Evolutionary conservation across 2,113 vertebrate genomes (phyloP).

Genomic region (Paramormyrops kingsleyae): DNA sequence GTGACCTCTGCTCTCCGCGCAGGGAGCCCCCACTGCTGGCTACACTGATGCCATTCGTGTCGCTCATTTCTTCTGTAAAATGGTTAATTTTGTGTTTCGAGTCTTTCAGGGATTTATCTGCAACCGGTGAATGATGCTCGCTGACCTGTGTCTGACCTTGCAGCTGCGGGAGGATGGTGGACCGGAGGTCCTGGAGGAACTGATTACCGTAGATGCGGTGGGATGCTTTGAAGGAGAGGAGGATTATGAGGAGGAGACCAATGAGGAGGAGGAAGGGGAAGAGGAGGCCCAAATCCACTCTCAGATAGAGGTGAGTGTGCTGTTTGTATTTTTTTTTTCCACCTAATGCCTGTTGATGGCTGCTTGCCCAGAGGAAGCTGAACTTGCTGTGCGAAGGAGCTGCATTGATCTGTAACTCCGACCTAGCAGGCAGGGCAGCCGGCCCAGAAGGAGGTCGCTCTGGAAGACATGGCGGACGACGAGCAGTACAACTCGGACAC

Average conservation of each 20-base stretch:
- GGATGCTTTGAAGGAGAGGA: conserved; percentile 85
- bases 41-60: background rate
- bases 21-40: background rate
- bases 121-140: background rate
- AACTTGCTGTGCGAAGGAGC: background rate
- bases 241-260: conserved; percentile 62
- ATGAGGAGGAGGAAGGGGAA: conserved; percentile 45
- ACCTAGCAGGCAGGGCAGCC: background rate
- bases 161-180: conserved; percentile 50
- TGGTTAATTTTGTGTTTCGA: background rate
- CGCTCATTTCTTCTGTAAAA: background rate
- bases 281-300: conserved; percentile 16
- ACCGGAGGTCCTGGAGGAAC: conserved; percentile 77
- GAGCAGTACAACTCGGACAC: conserved; percentile 53
- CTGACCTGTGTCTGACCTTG: background rate
- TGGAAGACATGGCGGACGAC: conserved; percentile 19
- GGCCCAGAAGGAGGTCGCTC: conserved; percentile 20
- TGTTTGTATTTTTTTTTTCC: background rate
- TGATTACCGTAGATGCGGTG: conserved; percentile 90
- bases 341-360: background rate
- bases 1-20: background rate
- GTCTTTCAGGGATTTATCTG: background rate
- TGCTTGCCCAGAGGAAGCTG: background rate
- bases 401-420: background rate
- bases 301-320: conserved; percentile 15